These are phyloP conservation scores for Drosophila pruinosa DNA, from an alignment of 1,140 invertebrate genomes.

Conservation along the genomic window DNA sequence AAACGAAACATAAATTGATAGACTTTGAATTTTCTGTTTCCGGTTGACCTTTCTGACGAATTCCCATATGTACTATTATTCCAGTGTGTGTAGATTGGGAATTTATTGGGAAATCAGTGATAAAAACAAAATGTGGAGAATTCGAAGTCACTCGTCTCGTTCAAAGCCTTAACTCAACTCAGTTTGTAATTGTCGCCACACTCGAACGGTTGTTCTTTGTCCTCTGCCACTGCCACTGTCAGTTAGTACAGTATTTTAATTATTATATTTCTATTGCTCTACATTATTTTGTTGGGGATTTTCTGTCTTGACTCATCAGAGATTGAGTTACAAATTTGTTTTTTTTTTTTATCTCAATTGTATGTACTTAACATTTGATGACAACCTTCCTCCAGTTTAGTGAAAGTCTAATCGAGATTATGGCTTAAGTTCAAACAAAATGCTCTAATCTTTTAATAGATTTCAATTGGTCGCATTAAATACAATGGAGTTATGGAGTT, in stretches of 20 bases:
- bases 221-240: neutral
- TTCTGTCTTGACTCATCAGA: neutral
- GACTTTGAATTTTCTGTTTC: no score
- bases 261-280: neutral
- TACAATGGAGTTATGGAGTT: no score
- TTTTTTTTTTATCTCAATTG: no score
- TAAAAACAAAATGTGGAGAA: neutral
- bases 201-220: conserved; percentile 12
- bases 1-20: no score
- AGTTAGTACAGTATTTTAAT: neutral
- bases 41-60: no score
- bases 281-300: neutral
- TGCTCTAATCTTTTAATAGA: no score
- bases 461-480: neutral
- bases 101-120: conserved; percentile 13
- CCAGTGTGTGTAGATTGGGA: conserved; percentile 7
- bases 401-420: no score
- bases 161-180: neutral
- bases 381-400: no score
- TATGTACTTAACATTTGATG: no score
- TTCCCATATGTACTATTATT: conserved; percentile 2
- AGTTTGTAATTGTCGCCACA: conserved; percentile 17
- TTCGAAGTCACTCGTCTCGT: neutral
- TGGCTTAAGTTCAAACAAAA: no score
- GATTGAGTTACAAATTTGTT: no score